Evolutionary conservation across 64 coral and sea anemone genomes (phyloP), one percentile per base, ranked within the genome.

Genomic region (Acropora tenuis): DNA sequence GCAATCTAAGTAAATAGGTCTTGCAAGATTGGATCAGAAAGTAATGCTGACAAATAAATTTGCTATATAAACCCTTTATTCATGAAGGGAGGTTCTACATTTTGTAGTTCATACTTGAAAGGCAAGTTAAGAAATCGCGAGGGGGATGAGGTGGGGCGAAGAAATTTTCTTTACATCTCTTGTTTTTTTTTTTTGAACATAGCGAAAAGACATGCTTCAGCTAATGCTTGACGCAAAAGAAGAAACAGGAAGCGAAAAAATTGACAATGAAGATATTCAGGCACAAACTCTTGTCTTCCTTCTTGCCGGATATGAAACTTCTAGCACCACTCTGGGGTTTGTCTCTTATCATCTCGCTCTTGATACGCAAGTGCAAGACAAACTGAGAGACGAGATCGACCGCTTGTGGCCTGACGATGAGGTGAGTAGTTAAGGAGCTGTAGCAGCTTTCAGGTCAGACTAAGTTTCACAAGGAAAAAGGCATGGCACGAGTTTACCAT

Each of bases 361-460:
- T 18, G 71, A 94, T 44, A 80, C 78, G 15, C 78, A 94, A 74
- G 82, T 83, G 30, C 92, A 94, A 48, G 92, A 94, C 11, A 94
- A 86, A 53, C 41, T 90, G 53, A 89, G 78, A 46, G 92, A 89
- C 48, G 92, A 94, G 53, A 94, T 83, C 52, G 89, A 91, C 65
- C 50, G 42, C 43, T 47, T 88, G 72, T 60, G 82, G 82, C 18
- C 63, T 69, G 44, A 63, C 20, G 65, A 85, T 17, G 82, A 85
- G 63, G 82, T 85, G 9, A 45, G 59, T 85, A 17, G 18, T 45
- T 8, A 1, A 16, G 52, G 10, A 5, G 2, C 10, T 55, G 1
- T 5, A 2, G 2, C 52, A 55, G 52, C 5, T 55, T 55, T 55
- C 52, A 55, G 10, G 10, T 55, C 6, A 55, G 30, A 30, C 30